Evolutionary conservation across 2,797 vertebrate genomes (phyloP).

Genomic region (Tapera naevia): DNA sequence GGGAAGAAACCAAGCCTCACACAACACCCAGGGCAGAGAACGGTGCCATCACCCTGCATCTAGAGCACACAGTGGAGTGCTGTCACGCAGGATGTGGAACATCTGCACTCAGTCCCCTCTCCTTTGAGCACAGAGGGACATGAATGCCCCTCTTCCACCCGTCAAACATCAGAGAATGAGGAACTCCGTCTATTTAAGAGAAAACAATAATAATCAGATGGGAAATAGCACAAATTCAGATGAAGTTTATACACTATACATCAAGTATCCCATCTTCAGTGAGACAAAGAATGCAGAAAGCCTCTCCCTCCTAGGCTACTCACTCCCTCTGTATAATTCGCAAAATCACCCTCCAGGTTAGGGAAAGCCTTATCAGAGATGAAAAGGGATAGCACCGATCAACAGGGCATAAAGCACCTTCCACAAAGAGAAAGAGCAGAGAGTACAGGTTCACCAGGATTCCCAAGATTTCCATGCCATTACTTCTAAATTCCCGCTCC

Average conservation of each 20-base stretch:
- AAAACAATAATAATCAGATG: background rate
- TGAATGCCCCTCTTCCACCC: background rate
- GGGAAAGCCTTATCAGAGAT: background rate
- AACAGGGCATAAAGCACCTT: rapidly evolving
- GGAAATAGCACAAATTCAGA: background rate
- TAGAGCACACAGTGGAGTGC: background rate
- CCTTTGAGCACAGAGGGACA: background rate
- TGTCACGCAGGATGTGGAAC: rapidly evolving
- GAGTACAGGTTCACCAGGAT: background rate
- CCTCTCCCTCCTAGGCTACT: background rate
- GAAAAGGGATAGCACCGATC: rapidly evolving
- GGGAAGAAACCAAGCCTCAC: background rate
- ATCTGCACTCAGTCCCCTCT: background rate
- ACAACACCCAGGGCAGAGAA: background rate
- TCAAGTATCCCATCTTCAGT: background rate
- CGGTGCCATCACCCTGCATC: too few relatives aligned
- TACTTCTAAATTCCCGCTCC: background rate
- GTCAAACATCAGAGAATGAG: rapidly evolving
- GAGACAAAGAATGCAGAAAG: background rate
- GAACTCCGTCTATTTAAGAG: background rate
- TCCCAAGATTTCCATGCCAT: background rate
- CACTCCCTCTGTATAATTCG: background rate
- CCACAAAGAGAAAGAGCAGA: background rate
- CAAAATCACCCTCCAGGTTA: rapidly evolving
- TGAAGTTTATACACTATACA: background rate